Evolutionary conservation across 2,113 vertebrate genomes (phyloP).

Genomic region (Callipepla californica): DNA sequence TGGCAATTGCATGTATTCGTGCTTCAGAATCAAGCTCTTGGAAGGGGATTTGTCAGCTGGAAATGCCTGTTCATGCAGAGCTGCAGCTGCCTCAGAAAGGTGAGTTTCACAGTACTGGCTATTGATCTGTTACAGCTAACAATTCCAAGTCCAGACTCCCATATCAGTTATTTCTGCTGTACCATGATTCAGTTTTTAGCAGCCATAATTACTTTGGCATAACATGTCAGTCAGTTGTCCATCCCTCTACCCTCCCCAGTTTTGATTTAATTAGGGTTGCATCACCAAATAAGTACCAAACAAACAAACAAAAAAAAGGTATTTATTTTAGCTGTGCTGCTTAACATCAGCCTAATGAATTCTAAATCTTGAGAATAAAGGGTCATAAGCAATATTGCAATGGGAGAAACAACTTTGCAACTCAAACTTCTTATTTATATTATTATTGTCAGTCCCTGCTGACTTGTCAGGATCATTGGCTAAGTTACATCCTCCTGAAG

Average conservation of each 20-base stretch:
- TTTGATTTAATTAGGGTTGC: not conserved
- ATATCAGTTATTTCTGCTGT: not conserved
- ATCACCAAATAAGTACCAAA: not conserved
- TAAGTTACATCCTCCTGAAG: not conserved
- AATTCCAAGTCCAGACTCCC: not conserved
- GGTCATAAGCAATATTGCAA: not conserved
- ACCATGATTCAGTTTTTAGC: conserved; percentile 1
- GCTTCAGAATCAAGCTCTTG: not conserved
- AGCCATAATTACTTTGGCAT: not conserved
- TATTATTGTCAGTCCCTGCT: not conserved
- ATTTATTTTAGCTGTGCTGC: not conserved
- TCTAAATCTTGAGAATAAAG: not conserved
- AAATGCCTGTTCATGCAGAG: not conserved
- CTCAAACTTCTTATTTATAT: not conserved
- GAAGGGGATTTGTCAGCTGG: not conserved
- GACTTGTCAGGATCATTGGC: not conserved
- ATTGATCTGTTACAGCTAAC: not conserved
- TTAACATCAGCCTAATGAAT: not conserved
- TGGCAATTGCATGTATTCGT: fast-evolving
- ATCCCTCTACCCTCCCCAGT: not conserved
- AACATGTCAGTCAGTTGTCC: not conserved
- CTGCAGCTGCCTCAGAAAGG: not conserved
- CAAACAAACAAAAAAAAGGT: not conserved
- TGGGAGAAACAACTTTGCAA: not conserved
- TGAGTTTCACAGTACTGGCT: not conserved